A percentile compares a stretch with the other conserved stretches of the same genome.
These are phyloP conservation scores for Stictonetta naevosa DNA, from an alignment of 2,113 vertebrate genomes.

Conservation along the genomic window DNA sequence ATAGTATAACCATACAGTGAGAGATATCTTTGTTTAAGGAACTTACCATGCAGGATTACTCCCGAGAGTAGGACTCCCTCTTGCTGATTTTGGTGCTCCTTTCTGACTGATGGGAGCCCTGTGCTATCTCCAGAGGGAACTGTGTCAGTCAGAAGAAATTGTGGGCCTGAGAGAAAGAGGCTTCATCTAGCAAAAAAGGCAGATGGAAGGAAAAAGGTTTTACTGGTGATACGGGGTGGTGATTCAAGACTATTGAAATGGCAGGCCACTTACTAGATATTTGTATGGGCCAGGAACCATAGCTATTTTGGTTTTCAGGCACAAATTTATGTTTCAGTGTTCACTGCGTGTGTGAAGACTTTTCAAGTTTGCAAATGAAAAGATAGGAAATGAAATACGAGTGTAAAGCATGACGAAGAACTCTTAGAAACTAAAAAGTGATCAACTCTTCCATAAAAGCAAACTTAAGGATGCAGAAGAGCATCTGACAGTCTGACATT, in stretches of 20 bases:
- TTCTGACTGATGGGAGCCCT: background rate
- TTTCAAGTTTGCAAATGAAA: background rate
- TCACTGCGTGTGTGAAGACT: background rate
- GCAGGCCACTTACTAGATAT: background rate
- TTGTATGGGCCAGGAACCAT: background rate
- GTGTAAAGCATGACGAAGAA: background rate
- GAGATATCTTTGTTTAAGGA: background rate
- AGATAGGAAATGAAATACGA: background rate
- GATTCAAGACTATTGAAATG: background rate
- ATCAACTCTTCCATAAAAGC: background rate
- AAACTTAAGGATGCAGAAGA: background rate
- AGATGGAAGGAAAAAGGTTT: background rate
- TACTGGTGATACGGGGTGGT: background rate
- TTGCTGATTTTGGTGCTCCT: background rate
- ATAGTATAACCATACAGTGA: background rate
- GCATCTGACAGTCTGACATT: background rate
- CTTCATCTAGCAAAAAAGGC: background rate
- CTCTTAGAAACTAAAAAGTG: background rate
- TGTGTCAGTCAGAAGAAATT: background rate
- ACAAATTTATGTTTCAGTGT: background rate
- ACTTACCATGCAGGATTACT: background rate
- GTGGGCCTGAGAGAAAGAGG: background rate
- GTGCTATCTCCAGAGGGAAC: rapidly evolving
- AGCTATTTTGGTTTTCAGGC: background rate
- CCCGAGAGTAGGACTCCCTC: background rate